Conservation (phyloP, 2,797 vertebrate species). For the Arnoldichthys spilopterus region DNA sequence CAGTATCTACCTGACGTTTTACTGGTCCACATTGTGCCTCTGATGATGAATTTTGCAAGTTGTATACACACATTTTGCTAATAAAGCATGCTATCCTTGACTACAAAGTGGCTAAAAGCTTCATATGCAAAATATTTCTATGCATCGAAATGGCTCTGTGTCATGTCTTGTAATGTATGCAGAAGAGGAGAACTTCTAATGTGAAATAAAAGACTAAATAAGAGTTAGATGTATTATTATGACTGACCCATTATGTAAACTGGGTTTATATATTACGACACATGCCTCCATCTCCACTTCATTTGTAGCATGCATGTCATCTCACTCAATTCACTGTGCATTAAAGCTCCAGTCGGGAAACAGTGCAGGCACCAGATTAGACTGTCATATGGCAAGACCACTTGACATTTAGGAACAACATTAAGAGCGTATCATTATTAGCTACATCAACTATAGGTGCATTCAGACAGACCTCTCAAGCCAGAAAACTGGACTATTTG, state of each 20-base stretch:
- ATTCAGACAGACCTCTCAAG: no score
- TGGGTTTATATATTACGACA: not conserved
- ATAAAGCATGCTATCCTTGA: not conserved
- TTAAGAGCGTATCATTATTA: no score
- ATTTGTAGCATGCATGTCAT: not conserved
- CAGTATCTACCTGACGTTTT: not conserved
- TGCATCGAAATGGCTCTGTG: not conserved
- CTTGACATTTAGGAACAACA: not conserved
- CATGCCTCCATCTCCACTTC: not conserved
- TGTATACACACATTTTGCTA: not conserved
- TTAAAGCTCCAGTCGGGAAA: not conserved
- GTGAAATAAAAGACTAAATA: conserved; percentile 1
- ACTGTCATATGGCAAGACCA: not conserved
- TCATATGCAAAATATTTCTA: not conserved
- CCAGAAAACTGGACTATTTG: not conserved
- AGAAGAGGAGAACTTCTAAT: not conserved
- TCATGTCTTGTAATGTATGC: not conserved
- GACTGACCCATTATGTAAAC: not conserved
- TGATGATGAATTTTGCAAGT: not conserved
- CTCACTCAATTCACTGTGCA: not conserved
- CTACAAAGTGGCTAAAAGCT: not conserved
- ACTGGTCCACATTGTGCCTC: not conserved
- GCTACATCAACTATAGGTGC: no score
- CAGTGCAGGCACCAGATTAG: not conserved
- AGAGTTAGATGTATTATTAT: not conserved